phyloP scores from a whole-genome alignment of 2,888 invertebrate genomes.

The Drosophila silvestris region DNA sequence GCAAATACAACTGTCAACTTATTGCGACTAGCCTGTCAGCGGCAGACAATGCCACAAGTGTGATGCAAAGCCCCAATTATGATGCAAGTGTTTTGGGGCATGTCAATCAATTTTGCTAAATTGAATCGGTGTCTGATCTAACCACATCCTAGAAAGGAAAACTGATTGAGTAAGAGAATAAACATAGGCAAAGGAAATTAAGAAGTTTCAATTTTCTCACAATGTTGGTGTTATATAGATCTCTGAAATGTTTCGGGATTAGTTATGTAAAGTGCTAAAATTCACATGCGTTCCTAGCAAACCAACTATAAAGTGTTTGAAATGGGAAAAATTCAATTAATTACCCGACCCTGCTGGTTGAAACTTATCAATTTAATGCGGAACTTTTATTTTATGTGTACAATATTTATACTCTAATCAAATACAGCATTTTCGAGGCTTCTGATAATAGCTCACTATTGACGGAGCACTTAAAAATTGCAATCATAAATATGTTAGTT shows the following conservation, averaged over 20 bases:
- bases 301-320: neutral
- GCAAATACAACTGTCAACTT: conserved; percentile 19
- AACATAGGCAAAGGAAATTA: neutral
- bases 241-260: neutral
- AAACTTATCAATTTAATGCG: neutral
- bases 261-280: neutral
- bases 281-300: no score
- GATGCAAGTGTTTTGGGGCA: conserved; percentile 7
- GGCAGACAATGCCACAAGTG: conserved; percentile 50
- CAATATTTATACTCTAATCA: conserved; percentile 18
- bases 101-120: conserved; percentile 14
- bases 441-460: conserved; percentile 23
- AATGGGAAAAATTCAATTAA: neutral
- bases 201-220: neutral
- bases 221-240: neutral
- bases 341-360: neutral
- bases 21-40: conserved; percentile 13
- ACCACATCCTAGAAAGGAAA: neutral
- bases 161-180: neutral
- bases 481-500: conserved; percentile 15
- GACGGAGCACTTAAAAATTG: conserved; percentile 18
- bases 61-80: conserved; percentile 37
- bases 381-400: conserved; percentile 4
- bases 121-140: neutral
- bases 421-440: neutral